phyloP scores from a whole-genome alignment of 2,797 vertebrate genomes.

The Crypturellus tataupa region DNA sequence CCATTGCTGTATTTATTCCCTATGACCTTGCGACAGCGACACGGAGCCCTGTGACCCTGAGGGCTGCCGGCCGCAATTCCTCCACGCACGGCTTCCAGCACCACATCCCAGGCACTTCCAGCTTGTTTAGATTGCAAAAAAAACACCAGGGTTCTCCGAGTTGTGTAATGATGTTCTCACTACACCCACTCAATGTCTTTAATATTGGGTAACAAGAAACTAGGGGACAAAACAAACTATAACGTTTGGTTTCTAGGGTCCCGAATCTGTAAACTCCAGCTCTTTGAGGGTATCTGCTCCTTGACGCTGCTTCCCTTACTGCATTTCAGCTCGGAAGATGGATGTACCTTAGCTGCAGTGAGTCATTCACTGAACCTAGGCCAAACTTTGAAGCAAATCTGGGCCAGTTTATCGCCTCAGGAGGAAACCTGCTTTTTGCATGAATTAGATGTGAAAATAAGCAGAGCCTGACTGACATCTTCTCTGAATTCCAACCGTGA shows the following conservation, averaged over 20 bases:
- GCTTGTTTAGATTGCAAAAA: not conserved
- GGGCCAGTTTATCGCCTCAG: constrained; percentile 64
- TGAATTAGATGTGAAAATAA: constrained; percentile 75
- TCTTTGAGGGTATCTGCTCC: constrained; percentile 23
- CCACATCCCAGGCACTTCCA: not conserved
- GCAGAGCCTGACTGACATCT: constrained; percentile 75
- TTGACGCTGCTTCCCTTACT: constrained; percentile 43
- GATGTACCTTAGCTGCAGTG: constrained; percentile 62
- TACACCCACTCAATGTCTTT: not conserved
- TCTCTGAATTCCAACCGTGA: constrained; percentile 49
- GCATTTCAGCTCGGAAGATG: constrained; percentile 59
- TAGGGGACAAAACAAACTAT: not conserved
- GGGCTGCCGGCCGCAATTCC: not conserved
- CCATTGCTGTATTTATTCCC: not conserved
- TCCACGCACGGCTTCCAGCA: not conserved
- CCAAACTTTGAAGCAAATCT: constrained; percentile 68
- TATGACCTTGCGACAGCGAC: not conserved
- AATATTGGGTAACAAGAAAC: not conserved
- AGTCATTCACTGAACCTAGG: constrained; percentile 69
- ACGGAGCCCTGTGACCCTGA: not conserved
- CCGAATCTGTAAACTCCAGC: not conserved
- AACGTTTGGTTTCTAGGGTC: not conserved
- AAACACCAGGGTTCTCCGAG: not conserved
- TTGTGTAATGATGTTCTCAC: not conserved
- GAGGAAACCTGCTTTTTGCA: constrained; percentile 68